phyloP scores from a whole-genome alignment of 1,140 invertebrate species.

The Triops cancriformis region DNA sequence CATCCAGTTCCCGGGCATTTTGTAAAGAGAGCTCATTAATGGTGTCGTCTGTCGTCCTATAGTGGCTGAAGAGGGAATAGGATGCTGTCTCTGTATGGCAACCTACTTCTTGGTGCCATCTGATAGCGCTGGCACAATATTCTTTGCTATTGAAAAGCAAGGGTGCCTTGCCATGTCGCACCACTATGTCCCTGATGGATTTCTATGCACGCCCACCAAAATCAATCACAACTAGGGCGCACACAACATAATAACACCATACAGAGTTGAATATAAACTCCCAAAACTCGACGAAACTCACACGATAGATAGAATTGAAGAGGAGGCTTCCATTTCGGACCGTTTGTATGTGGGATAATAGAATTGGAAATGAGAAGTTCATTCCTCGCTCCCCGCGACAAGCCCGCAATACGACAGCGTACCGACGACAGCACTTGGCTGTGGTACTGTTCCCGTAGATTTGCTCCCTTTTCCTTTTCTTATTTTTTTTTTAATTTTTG shows the following conservation, averaged over 20 bases:
- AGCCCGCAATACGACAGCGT: neutral
- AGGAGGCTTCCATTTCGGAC: constrained; percentile 8
- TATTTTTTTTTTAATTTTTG: neutral
- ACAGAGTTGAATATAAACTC: constrained; percentile 7
- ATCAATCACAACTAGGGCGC: constrained; percentile 12
- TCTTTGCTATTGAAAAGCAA: constrained; percentile 11
- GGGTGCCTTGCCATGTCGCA: neutral
- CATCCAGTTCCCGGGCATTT: neutral
- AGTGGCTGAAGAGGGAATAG: constrained; percentile 1
- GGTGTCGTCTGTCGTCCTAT: constrained; percentile 12
- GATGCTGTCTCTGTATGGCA: neutral
- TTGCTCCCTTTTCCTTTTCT: neutral
- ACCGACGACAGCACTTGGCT: neutral
- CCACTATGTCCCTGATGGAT: neutral
- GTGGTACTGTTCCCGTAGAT: neutral
- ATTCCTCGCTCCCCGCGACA: neutral
- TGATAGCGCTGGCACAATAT: neutral
- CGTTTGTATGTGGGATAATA: constrained; percentile 4
- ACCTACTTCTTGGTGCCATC: constrained; percentile 4
- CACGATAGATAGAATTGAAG: constrained; percentile 12
- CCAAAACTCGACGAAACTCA: neutral
- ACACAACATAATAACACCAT: constrained; percentile 10
- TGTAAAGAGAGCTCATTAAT: constrained; percentile 14
- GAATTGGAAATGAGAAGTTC: constrained; percentile 14
- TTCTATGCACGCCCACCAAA: constrained; percentile 12